Percentiles rank a stretch among this genome's conserved stretches.
Conservation (phyloP, 2,888 invertebrate genomes). For the Epirrhoe alternata region DNA sequence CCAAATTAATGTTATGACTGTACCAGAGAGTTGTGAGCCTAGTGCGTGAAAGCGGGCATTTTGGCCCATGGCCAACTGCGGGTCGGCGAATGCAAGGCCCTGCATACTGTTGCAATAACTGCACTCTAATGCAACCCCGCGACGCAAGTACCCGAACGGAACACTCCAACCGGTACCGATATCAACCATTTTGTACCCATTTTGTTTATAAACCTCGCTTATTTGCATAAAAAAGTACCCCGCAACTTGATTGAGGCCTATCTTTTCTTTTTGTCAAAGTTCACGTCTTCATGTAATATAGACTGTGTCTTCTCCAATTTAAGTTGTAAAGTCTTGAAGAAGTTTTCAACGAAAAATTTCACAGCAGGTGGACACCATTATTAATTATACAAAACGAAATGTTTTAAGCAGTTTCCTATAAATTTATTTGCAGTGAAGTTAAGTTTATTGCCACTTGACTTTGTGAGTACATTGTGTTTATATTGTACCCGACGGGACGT, state of each 20-base stretch:
- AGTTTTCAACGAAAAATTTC: conserved; percentile 12
- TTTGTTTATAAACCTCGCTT: conserved; percentile 4
- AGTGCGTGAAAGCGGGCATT: conserved; percentile 78
- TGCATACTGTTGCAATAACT: conserved; percentile 77
- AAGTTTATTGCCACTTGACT: conserved; percentile 49
- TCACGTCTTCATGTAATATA: background rate
- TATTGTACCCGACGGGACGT: conserved; percentile 49
- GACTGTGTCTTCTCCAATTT: background rate
- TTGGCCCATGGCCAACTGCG: conserved; percentile 77
- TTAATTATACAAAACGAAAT: conserved; percentile 23
- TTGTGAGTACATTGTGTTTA: conserved; percentile 32
- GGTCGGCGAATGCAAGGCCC: conserved; percentile 81
- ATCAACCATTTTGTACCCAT: conserved; percentile 19
- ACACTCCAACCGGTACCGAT: conserved; percentile 21
- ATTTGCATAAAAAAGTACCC: conserved; percentile 12
- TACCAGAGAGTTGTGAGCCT: conserved; percentile 47
- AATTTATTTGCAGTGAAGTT: conserved; percentile 47
- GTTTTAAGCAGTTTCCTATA: conserved; percentile 47
- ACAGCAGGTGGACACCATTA: conserved; percentile 42
- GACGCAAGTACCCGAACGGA: conserved; percentile 27
- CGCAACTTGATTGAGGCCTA: background rate
- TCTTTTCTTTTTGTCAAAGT: background rate
- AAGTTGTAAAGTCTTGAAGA: conserved; percentile 1
- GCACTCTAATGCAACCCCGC: conserved; percentile 69
- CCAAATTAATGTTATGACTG: conserved; percentile 40